Conservation (phyloP, 2,113 vertebrate species). For the Nyctibius bracteatus region DNA sequence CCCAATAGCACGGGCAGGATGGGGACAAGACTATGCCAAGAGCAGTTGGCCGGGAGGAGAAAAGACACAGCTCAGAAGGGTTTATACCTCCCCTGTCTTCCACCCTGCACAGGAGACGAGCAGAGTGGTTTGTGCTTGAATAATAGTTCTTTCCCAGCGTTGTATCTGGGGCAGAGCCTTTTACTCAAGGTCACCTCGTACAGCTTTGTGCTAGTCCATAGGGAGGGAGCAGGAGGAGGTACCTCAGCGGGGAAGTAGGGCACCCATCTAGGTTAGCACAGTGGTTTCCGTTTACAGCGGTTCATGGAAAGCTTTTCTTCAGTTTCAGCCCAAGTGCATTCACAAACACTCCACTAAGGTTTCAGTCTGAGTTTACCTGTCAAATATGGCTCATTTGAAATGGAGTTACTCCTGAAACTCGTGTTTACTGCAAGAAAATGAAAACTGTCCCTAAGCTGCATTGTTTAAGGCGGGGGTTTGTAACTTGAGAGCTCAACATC, state of each 20-base stretch:
- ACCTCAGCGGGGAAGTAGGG: neutral
- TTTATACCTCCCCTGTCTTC: neutral
- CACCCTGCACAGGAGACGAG: neutral
- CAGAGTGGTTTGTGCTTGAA: neutral
- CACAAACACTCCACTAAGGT: neutral
- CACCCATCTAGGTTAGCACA: neutral
- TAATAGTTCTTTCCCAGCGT: neutral
- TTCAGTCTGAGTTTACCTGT: slow-evolving; percentile 39
- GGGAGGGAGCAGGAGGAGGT: neutral
- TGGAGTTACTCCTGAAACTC: slow-evolving; percentile 15
- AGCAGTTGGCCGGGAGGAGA: neutral
- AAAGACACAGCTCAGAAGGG: neutral
- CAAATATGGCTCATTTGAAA: slow-evolving; percentile 12
- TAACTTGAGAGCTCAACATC: neutral
- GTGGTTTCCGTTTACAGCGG: neutral
- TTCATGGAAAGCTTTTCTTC: slow-evolving; percentile 55
- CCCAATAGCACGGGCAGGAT: neutral
- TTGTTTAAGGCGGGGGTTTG: neutral
- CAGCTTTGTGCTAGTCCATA: neutral
- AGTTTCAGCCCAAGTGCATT: slow-evolving; percentile 25
- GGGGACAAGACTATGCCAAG: neutral
- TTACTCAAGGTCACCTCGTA: neutral
- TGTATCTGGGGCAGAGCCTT: neutral
- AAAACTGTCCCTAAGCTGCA: neutral
- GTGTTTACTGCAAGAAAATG: slow-evolving; percentile 8